These are phyloP conservation scores for Limnodromus scolopaceus DNA, from an alignment of 2,797 vertebrate species.

Conservation along the genomic window DNA sequence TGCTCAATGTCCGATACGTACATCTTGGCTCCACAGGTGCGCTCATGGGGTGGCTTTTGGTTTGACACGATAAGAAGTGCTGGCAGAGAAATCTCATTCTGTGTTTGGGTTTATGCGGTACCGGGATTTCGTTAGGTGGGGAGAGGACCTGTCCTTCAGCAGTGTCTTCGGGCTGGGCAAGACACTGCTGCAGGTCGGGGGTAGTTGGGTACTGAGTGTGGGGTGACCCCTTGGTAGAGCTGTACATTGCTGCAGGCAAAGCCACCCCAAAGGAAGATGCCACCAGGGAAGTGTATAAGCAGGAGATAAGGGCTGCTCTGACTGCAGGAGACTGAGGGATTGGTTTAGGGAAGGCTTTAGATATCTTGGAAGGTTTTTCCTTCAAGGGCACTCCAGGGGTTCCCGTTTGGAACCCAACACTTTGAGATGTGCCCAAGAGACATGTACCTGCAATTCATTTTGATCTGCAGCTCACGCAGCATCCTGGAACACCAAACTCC, in stretches of 20 bases:
- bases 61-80: background rate
- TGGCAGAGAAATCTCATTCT: background rate
- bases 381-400: background rate
- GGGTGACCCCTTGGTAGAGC: background rate
- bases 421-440: background rate
- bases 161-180: background rate
- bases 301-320: background rate
- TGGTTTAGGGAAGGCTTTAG: background rate
- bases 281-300: background rate
- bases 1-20: background rate
- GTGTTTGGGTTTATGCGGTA: background rate
- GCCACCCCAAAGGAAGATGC: background rate
- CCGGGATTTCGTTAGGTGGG: background rate
- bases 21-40: background rate
- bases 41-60: background rate
- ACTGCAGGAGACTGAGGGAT: background rate
- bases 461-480: background rate
- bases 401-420: accelerated
- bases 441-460: background rate
- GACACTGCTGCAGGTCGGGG: background rate
- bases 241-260: accelerated
- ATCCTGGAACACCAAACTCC: background rate
- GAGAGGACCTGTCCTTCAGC: background rate
- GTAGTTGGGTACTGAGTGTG: background rate
- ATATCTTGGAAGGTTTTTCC: background rate